phyloP scores from a whole-genome alignment of 2,113 vertebrate genomes.

The Gobiocypris rarus region DNA sequence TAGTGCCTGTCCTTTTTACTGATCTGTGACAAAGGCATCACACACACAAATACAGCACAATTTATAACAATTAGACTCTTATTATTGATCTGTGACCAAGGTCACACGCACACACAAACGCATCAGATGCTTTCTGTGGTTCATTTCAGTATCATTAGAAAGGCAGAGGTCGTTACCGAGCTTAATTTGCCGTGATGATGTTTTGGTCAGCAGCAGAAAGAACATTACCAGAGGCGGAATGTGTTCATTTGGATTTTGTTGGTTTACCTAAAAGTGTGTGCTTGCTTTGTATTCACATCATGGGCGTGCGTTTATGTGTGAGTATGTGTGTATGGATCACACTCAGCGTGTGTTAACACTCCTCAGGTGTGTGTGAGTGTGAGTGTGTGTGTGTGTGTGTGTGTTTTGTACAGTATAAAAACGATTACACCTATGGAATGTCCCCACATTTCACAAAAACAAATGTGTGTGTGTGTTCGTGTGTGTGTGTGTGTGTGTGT shows the following conservation, averaged over 20 bases:
- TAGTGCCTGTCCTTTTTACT: slow-evolving; percentile 14
- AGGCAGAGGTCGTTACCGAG: slow-evolving; percentile 45
- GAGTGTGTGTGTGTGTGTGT: neutral
- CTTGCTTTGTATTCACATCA: slow-evolving; percentile 21
- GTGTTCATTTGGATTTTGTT: neutral
- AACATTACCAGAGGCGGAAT: slow-evolving; percentile 26
- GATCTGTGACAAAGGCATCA: slow-evolving; percentile 10
- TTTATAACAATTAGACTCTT: slow-evolving; percentile 51
- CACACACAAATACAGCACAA: slow-evolving; percentile 34
- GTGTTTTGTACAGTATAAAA: no score
- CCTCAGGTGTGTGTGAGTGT: slow-evolving; percentile 32
- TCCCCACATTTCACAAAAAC: no score
- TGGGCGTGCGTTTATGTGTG: neutral
- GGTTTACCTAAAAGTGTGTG: slow-evolving; percentile 11
- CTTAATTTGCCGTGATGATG: slow-evolving; percentile 46
- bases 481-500: no score
- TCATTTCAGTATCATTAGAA: slow-evolving; percentile 46
- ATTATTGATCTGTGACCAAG: slow-evolving; percentile 42
- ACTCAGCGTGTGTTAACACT: slow-evolving; percentile 39
- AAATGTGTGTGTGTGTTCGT: no score
- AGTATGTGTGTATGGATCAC: slow-evolving; percentile 26
- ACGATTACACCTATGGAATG: no score
- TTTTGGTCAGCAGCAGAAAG: slow-evolving; percentile 46
- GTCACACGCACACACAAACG: slow-evolving; percentile 12
- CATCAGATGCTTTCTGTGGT: slow-evolving; percentile 34